Base-by-base conservation (phyloP, 2,797 vertebrate species). In the Moxostoma hubbsi region DNA sequence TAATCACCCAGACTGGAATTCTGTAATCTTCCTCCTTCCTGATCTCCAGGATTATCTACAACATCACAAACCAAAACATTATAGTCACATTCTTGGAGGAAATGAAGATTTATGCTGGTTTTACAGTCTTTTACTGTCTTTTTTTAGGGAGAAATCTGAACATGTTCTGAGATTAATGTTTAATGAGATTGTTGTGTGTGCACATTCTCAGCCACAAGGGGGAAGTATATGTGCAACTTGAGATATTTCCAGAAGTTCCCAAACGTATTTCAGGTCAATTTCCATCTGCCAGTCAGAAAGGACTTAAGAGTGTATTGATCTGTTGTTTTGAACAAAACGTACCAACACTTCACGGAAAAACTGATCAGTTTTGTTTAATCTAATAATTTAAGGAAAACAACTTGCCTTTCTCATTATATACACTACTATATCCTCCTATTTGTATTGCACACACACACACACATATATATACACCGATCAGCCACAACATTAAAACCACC, bases 1-100 rank as follows among this genome's bases (percentile, higher is more conserved):
- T 86, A 53, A 99, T 94, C 81, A 99, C 95, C 96, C 96, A 98
- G 84, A 96, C 81, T 7, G 96, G 95, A 69, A 99, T 78, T 9
- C 87, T 89, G 0, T 85, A 92, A 16, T 95, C 93, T 47, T 95
- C 95, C 0, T 94, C 89, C 82, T 96, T 98, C 86, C 94, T 95
- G 83, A 99, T 89, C 86, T 96, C 96, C 81, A 99, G 91, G 0
- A 91, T 92, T 51, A 98, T 89, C 98, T 99, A 88, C 6, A 81
- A 51, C 67, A 71, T 13, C 63, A 80, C 7, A 80, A 54, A 63
- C 15, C 8, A 62, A 79, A 80, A 64, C 10, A 0, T 18, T 50
- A 9, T 15, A 53, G 6, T 59, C 12, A 54, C 55, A 61, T 9
- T 54, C 7, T 51, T 9, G n/a, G 10, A 24, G 50, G 50, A 45